phyloP scores from a whole-genome alignment of 2,888 invertebrate species.

The Nysson spinosus region DNA sequence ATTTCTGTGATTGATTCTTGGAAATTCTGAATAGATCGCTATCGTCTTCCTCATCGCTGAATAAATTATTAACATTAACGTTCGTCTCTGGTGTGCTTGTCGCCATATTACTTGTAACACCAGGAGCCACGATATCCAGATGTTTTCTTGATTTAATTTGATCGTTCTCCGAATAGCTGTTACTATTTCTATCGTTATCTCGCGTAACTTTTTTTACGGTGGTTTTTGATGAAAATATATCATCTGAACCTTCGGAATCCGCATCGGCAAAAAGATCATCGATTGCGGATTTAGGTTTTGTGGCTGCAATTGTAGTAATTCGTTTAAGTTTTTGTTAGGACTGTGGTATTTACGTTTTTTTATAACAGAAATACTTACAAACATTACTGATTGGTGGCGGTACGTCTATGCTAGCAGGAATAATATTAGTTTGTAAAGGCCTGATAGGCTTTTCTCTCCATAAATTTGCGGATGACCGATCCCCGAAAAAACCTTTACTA shows the following conservation, averaged over 20 bases:
- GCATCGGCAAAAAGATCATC: conserved; percentile 74
- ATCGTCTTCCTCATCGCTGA: conserved; percentile 68
- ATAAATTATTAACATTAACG: conserved; percentile 57
- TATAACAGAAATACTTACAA: conserved; percentile 57
- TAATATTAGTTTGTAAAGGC: conserved; percentile 67
- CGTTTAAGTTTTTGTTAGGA: background rate
- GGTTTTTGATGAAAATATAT: conserved; percentile 70
- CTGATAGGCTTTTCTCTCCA: conserved; percentile 66
- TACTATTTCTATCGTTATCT: conserved; percentile 25
- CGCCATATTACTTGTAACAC: conserved; percentile 49
- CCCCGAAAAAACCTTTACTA: conserved; percentile 63
- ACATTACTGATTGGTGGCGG: conserved; percentile 73
- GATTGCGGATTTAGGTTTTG: conserved; percentile 72
- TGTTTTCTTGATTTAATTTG: conserved; percentile 37
- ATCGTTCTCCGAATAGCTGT: conserved; percentile 12
- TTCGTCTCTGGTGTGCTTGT: conserved; percentile 68
- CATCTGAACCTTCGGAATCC: conserved; percentile 74
- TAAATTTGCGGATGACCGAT: conserved; percentile 59
- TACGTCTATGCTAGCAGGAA: conserved; percentile 72
- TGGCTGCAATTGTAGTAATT: conserved; percentile 59
- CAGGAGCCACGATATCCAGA: conserved; percentile 50
- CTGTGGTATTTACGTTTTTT: background rate
- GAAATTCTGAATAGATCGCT: conserved; percentile 63
- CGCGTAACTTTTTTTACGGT: conserved; percentile 53
- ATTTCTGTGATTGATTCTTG: conserved; percentile 42